Percentiles rank a stretch among this genome's conserved stretches.
Conservation (phyloP, 2,888 invertebrate species). For the Graphium colonna region DNA sequence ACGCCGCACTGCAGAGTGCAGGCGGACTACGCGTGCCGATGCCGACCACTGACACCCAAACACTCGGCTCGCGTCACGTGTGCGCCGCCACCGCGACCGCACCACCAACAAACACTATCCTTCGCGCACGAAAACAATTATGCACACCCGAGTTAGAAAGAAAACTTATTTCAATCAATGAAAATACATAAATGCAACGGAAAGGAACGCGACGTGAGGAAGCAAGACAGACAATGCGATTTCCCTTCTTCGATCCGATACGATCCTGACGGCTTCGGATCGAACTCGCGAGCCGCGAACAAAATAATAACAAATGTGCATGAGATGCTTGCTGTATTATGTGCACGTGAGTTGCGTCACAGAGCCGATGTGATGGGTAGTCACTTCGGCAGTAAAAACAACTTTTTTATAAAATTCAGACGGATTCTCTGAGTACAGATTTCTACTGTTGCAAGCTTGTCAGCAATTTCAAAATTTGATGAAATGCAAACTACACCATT, state of each 20-base stretch:
- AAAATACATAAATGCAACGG: constrained; percentile 46
- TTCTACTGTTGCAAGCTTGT: constrained; percentile 47
- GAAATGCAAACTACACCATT: constrained; percentile 67
- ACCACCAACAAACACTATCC: constrained; percentile 51
- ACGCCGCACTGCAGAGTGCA: constrained; percentile 64
- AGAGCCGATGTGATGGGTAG: constrained; percentile 48
- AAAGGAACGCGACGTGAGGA: constrained; percentile 49
- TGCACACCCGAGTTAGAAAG: constrained; percentile 42
- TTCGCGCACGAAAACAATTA: constrained; percentile 54
- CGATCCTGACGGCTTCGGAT: constrained; percentile 64
- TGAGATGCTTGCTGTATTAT: constrained; percentile 73
- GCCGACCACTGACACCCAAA: constrained; percentile 72
- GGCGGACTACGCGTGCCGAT: constrained; percentile 42
- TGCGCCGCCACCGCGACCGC: constrained; percentile 51
- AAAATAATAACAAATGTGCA: constrained; percentile 87
- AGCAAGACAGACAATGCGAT: constrained; percentile 62
- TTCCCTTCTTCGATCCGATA: constrained; percentile 61
- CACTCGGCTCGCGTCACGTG: constrained; percentile 70
- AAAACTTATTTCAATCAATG: constrained; percentile 52
- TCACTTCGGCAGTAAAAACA: constrained; percentile 45
- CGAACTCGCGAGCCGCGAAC: constrained; percentile 83
- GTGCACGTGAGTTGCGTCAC: constrained; percentile 79
- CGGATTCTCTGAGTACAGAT: constrained; percentile 50
- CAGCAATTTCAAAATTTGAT: constrained; percentile 62
- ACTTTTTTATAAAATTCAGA: constrained; percentile 48